A percentile compares a stretch with the other conserved stretches of the same genome.
Conservation (phyloP, 1,140 invertebrate species). For the Drosophila littoralis region DNA sequence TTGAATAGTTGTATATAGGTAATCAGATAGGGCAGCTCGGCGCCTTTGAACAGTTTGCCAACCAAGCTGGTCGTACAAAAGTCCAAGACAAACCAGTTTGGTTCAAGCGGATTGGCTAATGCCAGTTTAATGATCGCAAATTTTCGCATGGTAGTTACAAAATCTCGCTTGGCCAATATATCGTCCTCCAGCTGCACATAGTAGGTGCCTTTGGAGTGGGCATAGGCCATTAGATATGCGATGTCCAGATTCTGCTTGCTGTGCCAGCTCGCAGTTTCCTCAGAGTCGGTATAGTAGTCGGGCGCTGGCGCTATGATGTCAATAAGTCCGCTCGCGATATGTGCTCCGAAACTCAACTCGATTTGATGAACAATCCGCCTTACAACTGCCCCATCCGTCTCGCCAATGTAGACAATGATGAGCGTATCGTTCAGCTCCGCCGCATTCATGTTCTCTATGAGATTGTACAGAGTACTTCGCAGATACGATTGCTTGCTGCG, state of each 20-base stretch:
- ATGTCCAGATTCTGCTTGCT: constrained; percentile 98
- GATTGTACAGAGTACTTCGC: constrained; percentile 92
- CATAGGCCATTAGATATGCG: constrained; percentile 98
- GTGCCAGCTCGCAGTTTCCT: constrained; percentile 95
- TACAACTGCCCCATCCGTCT: constrained; percentile 90
- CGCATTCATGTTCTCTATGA: constrained; percentile 91
- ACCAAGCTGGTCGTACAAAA: constrained; percentile 97
- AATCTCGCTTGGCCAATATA: constrained; percentile 94
- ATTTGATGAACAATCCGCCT: constrained; percentile 89
- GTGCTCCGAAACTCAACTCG: constrained; percentile 90
- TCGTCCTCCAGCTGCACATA: constrained; percentile 98
- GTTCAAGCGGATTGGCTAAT: constrained; percentile 86
- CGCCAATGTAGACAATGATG: constrained; percentile 96
- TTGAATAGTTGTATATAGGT: constrained; percentile 95
- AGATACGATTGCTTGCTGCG: constrained; percentile 95
- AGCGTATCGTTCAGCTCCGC: constrained; percentile 92
- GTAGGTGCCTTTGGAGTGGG: constrained; percentile 91
- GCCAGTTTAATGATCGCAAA: constrained; percentile 93
- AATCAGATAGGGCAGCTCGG: constrained; percentile 94
- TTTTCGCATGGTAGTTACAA: constrained; percentile 93
- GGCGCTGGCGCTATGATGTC: constrained; percentile 94
- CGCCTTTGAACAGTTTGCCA: constrained; percentile 96
- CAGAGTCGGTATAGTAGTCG: constrained; percentile 95
- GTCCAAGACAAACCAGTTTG: constrained; percentile 95
- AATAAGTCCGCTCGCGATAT: constrained; percentile 92